Evolutionary conservation across 64 coral and sea anemone genomes (phyloP).

Genomic region (Acropora yongei): DNA sequence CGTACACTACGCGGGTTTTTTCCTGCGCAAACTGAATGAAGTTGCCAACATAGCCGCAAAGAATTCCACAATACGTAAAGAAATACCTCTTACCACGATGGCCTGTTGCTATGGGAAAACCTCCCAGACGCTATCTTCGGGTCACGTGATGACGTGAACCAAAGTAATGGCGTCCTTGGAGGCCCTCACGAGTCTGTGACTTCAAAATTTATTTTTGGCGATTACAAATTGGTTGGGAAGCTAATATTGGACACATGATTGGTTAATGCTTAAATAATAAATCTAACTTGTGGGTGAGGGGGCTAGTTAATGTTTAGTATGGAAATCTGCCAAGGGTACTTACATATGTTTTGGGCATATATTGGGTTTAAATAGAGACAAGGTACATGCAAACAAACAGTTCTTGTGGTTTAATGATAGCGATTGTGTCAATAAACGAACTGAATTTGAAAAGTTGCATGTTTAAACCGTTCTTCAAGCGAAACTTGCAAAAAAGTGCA

Average conservation of each 20-base stretch:
- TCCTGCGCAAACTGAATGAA: too few species aligned
- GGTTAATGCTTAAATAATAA: background rate
- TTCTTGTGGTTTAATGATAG: background rate
- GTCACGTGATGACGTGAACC: background rate
- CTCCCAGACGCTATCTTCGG: background rate
- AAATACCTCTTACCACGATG: background rate
- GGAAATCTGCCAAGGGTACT: background rate
- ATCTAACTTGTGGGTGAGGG: background rate
- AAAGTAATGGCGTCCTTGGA: background rate
- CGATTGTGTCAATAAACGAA: background rate
- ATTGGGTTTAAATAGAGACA: background rate
- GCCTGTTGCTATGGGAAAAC: slow-evolving; percentile 9
- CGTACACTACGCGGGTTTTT: too few species aligned
- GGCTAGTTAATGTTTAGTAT: background rate
- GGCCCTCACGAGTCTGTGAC: background rate
- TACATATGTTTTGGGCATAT: background rate
- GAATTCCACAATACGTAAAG: too few species aligned
- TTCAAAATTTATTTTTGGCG: background rate
- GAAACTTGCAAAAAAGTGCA: background rate
- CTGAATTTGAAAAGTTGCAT: background rate
- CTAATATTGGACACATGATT: background rate
- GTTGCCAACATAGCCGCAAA: too few species aligned
- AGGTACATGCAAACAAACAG: background rate
- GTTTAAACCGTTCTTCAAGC: background rate
- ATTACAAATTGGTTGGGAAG: background rate